Percentiles rank a stretch among this genome's conserved stretches.
These are phyloP conservation scores for Mionectes olivaceus DNA, from an alignment of 2,797 vertebrate genomes.

Conservation along the genomic window DNA sequence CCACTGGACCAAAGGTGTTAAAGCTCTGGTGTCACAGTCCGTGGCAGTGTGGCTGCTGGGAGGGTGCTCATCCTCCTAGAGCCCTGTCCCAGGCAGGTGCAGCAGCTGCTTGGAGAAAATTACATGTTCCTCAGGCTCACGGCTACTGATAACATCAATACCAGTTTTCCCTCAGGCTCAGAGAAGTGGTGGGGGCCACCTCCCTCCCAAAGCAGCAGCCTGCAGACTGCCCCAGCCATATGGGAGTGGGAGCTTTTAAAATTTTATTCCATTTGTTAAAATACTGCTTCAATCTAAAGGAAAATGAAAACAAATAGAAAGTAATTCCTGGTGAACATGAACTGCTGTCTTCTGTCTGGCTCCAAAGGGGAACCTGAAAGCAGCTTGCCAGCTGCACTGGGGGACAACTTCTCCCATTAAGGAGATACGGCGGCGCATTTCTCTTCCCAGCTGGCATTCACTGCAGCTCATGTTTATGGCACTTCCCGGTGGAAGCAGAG, in stretches of 20 bases:
- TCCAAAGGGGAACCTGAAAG: neutral
- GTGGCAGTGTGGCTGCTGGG: neutral
- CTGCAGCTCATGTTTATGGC: neutral
- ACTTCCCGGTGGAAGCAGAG: neutral
- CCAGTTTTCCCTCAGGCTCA: neutral
- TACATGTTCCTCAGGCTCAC: neutral
- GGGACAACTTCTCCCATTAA: neutral
- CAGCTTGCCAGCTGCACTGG: neutral
- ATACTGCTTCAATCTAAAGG: neutral
- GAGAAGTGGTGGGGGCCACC: neutral
- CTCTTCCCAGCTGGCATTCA: constrained; percentile 13
- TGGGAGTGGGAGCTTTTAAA: neutral
- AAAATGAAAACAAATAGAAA: constrained; percentile 4
- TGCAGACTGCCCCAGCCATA: neutral
- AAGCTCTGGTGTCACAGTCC: neutral
- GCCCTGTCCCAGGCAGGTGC: neutral
- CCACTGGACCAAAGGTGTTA: neutral
- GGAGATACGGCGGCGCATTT: neutral
- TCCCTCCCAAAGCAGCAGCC: neutral
- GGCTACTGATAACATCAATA: neutral
- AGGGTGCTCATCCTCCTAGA: neutral
- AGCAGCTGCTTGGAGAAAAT: neutral
- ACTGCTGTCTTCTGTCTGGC: neutral
- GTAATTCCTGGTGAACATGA: constrained; percentile 3
- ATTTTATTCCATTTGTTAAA: neutral